Conservation (phyloP, 2,888 invertebrate species). For the Hesperia comma region DNA sequence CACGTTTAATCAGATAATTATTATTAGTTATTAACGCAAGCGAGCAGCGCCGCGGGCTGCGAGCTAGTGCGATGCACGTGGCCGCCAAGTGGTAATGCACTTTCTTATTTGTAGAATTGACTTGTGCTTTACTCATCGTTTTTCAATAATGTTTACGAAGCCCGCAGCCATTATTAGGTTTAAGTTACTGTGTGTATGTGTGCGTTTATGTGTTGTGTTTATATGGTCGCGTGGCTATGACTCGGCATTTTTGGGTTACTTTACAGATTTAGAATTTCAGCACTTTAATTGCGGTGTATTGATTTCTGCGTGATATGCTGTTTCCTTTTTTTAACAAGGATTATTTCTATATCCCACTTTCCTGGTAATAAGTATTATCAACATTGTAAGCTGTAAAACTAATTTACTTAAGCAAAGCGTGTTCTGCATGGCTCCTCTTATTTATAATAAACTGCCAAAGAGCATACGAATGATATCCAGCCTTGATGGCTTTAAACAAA, state of each 20-base stretch:
- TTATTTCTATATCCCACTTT: too few relatives aligned
- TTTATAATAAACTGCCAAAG: too few relatives aligned
- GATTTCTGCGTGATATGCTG: too few relatives aligned
- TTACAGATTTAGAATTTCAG: too few relatives aligned
- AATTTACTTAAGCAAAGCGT: too few relatives aligned
- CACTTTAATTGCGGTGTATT: too few relatives aligned
- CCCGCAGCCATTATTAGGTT: slow-evolving; percentile 21
- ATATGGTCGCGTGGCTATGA: slow-evolving; percentile 16
- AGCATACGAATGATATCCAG: too few relatives aligned
- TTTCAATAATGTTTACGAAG: slow-evolving; percentile 21
- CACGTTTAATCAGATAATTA: slow-evolving; percentile 7
- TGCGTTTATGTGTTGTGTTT: background rate
- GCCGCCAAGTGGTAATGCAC: slow-evolving; percentile 26
- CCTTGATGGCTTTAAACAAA: too few relatives aligned
- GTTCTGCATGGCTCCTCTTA: too few relatives aligned
- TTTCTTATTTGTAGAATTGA: slow-evolving; percentile 22
- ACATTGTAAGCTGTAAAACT: too few relatives aligned
- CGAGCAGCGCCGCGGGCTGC: background rate
- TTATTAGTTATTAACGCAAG: slow-evolving; percentile 10
- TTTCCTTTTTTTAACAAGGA: too few relatives aligned
- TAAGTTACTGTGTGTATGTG: slow-evolving; percentile 14
- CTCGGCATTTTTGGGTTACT: background rate
- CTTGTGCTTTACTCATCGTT: slow-evolving; percentile 18
- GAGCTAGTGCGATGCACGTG: slow-evolving; percentile 14
- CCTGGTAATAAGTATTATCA: too few relatives aligned